A percentile compares a stretch with the other conserved stretches of the same genome.
These are phyloP conservation scores for Drosophila truncata DNA, from an alignment of 1,140 invertebrate genomes.

Conservation along the genomic window DNA sequence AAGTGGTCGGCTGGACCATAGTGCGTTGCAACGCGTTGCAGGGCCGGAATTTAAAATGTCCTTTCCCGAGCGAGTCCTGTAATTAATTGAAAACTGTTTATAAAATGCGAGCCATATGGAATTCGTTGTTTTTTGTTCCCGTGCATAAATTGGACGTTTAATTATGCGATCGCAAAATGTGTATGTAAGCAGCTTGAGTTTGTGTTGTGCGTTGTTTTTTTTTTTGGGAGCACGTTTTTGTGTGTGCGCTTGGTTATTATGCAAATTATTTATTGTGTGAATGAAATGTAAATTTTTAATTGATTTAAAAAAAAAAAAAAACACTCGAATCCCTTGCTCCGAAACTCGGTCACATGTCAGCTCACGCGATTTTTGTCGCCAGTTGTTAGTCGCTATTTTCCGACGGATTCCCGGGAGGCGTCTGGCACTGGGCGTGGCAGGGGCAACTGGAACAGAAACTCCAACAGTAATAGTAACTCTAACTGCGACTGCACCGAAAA, in stretches of 20 bases:
- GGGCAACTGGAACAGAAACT: constrained; percentile 19
- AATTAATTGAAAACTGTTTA: constrained; percentile 77
- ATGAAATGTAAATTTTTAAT: constrained; percentile 82
- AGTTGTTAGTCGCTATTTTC: constrained; percentile 24
- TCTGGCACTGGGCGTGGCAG: constrained; percentile 8
- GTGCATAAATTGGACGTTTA: constrained; percentile 45
- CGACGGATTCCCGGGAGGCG: not conserved
- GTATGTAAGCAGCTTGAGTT: constrained; percentile 4
- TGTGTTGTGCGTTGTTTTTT: not conserved
- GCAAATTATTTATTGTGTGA: constrained; percentile 81
- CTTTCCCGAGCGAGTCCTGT: constrained; percentile 47
- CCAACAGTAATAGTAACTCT: constrained; percentile 37
- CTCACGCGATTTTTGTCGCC: constrained; percentile 59
- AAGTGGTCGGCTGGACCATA: no score
- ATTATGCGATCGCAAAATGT: constrained; percentile 21
- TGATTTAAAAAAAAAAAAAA: constrained; percentile 58
- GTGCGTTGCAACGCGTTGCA: constrained; percentile 20
- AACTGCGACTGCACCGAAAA: constrained; percentile 63
- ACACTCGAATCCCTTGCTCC: not conserved
- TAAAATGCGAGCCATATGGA: constrained; percentile 43
- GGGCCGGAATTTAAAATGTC: constrained; percentile 46
- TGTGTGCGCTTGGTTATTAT: constrained; percentile 56
- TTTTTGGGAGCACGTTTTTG: not conserved
- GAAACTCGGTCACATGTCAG: constrained; percentile 65
- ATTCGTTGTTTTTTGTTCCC: constrained; percentile 27